Percentiles rank a stretch among this genome's conserved stretches.
phyloP scores from a whole-genome alignment of 2,888 invertebrate genomes.

The Protophormia terraenovae region DNA sequence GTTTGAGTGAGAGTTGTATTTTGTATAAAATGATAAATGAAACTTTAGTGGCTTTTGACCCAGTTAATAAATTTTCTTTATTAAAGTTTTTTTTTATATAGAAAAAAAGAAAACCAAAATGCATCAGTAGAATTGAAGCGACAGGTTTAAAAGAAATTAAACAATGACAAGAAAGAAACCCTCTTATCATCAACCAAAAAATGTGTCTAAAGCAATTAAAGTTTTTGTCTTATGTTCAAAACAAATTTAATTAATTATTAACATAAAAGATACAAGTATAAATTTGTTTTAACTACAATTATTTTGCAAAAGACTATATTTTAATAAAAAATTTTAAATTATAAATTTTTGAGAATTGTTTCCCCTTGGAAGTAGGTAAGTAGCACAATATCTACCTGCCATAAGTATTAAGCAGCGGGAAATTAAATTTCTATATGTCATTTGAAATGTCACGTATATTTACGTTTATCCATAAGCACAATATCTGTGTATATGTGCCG shows the following conservation, averaged over 20 bases:
- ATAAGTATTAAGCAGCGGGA: too few species aligned
- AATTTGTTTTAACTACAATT: too few species aligned
- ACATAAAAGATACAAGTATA: not conserved
- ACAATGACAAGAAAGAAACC: conserved; percentile 14
- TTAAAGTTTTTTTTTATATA: conserved; percentile 73
- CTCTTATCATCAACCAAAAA: conserved; percentile 13
- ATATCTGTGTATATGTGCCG: not conserved
- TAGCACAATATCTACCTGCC: too few species aligned
- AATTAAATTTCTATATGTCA: conserved; percentile 28
- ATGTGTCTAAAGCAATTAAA: conserved; percentile 45
- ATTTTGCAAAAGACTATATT: too few species aligned
- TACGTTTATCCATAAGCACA: not conserved
- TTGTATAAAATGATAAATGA: conserved; percentile 77
- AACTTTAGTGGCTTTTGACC: conserved; percentile 80
- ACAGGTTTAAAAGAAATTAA: conserved; percentile 6
- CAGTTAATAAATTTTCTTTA: conserved; percentile 77
- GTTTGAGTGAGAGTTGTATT: not conserved
- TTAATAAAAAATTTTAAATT: too few species aligned
- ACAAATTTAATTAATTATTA: conserved; percentile 26
- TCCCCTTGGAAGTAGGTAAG: too few species aligned
- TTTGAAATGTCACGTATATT: conserved; percentile 31
- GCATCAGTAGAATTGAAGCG: conserved; percentile 16
- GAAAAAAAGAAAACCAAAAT: conserved; percentile 27
- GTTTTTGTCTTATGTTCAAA: not conserved
- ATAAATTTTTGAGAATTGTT: too few species aligned